Base-by-base conservation (phyloP, 2,888 invertebrate species). In the Oscheius sp. region DNA sequence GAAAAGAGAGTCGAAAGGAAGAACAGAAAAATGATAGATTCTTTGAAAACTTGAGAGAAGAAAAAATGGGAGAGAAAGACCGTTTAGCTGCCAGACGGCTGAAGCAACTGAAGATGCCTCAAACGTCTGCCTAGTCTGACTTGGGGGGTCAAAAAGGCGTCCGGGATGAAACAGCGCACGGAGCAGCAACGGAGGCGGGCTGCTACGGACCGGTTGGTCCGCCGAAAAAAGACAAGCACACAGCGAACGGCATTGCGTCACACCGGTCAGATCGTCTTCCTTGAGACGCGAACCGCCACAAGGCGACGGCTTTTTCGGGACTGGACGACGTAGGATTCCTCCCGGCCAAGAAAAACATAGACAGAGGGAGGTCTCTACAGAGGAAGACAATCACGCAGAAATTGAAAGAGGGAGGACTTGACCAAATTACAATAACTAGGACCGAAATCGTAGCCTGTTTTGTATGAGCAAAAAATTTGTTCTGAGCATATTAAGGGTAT, bases 241-340 rank as follows among this genome's bases (percentile, higher is more conserved):
- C 68, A 68, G 68, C 68, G 68, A 68, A 68, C 68, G 68, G 68
- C 68, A 68, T 68, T 68, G 53, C 68, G 68, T 68, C 68, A 68
- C 68, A 68, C 68, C 68, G 68, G 68, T 68, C 68, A 68, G 68
- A 55, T 53, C 68, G 68, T 55, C 53, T 55, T 63, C 55, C 33
- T 51, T 48, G 65, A 65, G 65, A 65, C 68, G 55, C 55, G 53
- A 53, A 37, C 68, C 48, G 29, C 47, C 63, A 29, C 29, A 42
- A n/a, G 48, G 63, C 63, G 65, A 68, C 32, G 68, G 68, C 68
- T 68, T 68, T 42, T 68, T 53, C 68, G 68, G 68, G 55, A 68
- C 68, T 55, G 55, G 53, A 53, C 21, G 33, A 32, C 55, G 55
- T 55, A 33, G 55, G 68, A 9, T 21, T 63, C 63, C 42, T 11